Conservation (phyloP, 2,797 vertebrate species). For the Enteromius fasciolatus region DNA sequence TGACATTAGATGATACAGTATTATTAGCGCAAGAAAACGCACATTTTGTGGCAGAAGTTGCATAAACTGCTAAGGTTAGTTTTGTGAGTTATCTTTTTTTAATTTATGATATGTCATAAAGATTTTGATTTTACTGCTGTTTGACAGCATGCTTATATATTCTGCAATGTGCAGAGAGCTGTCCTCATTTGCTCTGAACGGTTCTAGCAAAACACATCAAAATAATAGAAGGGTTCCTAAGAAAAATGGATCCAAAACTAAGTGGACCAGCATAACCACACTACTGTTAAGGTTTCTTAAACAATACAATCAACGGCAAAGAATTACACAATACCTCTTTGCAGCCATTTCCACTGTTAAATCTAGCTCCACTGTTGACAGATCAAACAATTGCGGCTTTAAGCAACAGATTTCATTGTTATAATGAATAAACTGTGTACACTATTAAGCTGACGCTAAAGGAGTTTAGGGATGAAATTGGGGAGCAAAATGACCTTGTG, state of each 20-base stretch:
- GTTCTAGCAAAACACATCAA: slow-evolving; percentile 10
- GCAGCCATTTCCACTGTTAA: slow-evolving; percentile 9
- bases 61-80: neutral
- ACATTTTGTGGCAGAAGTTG: neutral
- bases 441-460: neutral
- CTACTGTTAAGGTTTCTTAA: neutral
- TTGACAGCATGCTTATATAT: slow-evolving; percentile 5
- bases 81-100: neutral
- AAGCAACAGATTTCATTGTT: neutral
- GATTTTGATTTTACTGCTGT: slow-evolving; percentile 3
- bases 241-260: slow-evolving; percentile 3
- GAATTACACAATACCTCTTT: neutral
- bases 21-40: neutral
- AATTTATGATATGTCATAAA: neutral
- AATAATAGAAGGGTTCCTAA: slow-evolving; percentile 4
- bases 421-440: neutral
- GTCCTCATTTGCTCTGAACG: slow-evolving; percentile 2
- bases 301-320: neutral
- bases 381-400: neutral
- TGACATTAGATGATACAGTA: neutral
- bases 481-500: slow-evolving; percentile 7
- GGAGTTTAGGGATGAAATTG: neutral
- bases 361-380: slow-evolving; percentile 1
- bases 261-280: neutral
- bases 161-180: neutral